Conservation (phyloP, 2,888 invertebrate genomes). For the Harmothoe impar region DNA sequence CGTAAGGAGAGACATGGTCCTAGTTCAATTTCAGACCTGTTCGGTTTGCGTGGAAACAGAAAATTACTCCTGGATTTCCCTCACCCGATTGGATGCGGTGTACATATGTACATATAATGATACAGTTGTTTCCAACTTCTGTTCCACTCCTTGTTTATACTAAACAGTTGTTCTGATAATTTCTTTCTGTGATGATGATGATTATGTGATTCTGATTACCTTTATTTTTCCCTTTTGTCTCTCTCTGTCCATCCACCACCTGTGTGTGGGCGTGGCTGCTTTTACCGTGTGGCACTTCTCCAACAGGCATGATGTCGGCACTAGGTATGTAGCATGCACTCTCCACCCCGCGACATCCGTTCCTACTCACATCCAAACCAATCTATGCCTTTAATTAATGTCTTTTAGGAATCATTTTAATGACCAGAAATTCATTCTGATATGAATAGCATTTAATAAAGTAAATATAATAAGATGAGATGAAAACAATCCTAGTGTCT, state of each 20-base stretch:
- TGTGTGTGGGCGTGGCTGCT: slow-evolving; percentile 62
- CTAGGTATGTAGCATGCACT: slow-evolving; percentile 67
- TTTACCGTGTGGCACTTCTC: slow-evolving; percentile 59
- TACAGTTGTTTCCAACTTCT: no score
- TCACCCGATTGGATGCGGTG: no score
- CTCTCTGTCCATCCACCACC: slow-evolving; percentile 55
- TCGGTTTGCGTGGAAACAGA: no score
- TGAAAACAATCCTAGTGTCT: no score
- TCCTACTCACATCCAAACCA: background rate
- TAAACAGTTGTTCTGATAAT: background rate
- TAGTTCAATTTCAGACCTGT: no score
- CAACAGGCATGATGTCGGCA: slow-evolving; percentile 68
- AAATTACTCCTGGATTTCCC: background rate
- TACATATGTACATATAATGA: no score
- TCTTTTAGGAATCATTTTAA: no score
- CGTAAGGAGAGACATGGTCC: no score
- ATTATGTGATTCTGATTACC: slow-evolving; percentile 56
- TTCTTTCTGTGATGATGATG: slow-evolving; percentile 48
- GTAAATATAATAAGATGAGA: no score
- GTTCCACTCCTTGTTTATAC: background rate
- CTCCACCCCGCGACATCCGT: slow-evolving; percentile 10
- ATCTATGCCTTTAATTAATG: background rate
- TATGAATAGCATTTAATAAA: no score
- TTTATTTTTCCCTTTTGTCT: slow-evolving; percentile 33
- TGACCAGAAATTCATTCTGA: no score